A percentile compares a stretch with the other conserved stretches of the same genome.
These are phyloP conservation scores for Protonemura montana DNA, from an alignment of 2,888 invertebrate species.

Conservation along the genomic window DNA sequence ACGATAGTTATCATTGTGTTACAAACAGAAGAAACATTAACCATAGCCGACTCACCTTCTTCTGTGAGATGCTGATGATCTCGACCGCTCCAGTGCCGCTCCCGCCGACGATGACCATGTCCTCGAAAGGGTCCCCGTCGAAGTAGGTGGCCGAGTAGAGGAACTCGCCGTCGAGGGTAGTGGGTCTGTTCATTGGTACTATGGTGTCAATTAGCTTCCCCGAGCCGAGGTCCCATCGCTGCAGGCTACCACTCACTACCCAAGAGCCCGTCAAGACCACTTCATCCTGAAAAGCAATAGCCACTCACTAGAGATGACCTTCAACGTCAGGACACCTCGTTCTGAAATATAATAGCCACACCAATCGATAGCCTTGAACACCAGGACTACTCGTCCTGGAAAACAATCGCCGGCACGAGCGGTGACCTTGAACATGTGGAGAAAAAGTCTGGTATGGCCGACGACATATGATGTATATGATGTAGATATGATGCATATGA, in stretches of 20 bases:
- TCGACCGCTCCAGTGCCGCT: constrained; percentile 57
- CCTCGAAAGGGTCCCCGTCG: constrained; percentile 55
- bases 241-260: constrained; percentile 64
- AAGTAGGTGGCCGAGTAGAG: constrained; percentile 65
- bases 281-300: constrained; percentile 60
- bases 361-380: no score
- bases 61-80: constrained; percentile 55
- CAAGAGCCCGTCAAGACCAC: constrained; percentile 66
- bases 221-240: constrained; percentile 65
- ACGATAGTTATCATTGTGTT: no score
- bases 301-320: background rate
- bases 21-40: no score
- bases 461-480: no score
- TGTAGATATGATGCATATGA: no score
- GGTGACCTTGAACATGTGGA: no score
- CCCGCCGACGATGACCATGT: constrained; percentile 56
- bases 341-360: constrained; percentile 54
- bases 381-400: no score
- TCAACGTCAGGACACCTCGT: background rate
- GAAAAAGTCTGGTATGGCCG: no score
- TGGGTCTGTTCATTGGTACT: constrained; percentile 62
- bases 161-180: constrained; percentile 66
- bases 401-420: no score
- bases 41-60: constrained; percentile 51
- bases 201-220: constrained; percentile 62